Percentiles rank a stretch among this genome's conserved stretches.
Conservation (phyloP, 2,113 vertebrate species). For the Indicator indicator region DNA sequence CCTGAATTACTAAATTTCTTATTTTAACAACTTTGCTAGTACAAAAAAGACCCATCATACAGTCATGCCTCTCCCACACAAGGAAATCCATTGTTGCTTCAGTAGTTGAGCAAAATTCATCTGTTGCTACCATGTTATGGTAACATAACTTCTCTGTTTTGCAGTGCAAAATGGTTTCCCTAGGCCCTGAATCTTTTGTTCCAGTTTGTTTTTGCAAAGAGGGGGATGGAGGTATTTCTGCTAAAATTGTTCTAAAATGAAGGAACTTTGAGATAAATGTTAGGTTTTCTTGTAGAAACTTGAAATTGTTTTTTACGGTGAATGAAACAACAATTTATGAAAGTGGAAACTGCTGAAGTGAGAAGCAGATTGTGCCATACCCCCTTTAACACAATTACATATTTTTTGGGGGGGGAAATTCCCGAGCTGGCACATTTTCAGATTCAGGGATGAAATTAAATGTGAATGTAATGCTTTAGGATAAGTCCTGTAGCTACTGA, state of each 20-base stretch:
- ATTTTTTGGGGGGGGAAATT: neutral
- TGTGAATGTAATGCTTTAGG: neutral
- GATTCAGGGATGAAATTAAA: neutral
- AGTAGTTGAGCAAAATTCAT: neutral
- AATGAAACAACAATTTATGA: neutral
- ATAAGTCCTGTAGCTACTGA: neutral
- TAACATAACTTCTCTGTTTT: constrained; percentile 28
- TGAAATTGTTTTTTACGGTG: neutral
- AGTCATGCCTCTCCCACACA: neutral
- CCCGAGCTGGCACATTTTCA: neutral
- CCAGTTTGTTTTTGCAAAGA: neutral
- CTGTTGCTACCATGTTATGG: neutral
- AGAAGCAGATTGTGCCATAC: neutral
- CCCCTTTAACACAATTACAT: neutral
- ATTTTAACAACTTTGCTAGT: constrained; percentile 17
- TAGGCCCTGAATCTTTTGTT: neutral
- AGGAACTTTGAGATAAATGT: neutral
- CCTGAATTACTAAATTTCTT: constrained; percentile 28
- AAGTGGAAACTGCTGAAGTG: neutral
- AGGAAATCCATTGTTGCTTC: constrained; percentile 43
- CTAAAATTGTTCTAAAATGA: neutral
- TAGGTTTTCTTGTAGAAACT: neutral
- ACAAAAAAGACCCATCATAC: constrained; percentile 2
- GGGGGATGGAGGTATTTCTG: neutral
- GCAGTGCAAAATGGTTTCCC: neutral